Conservation (phyloP, 2,888 invertebrate species). For the Caenorhabditis sp. region DNA sequence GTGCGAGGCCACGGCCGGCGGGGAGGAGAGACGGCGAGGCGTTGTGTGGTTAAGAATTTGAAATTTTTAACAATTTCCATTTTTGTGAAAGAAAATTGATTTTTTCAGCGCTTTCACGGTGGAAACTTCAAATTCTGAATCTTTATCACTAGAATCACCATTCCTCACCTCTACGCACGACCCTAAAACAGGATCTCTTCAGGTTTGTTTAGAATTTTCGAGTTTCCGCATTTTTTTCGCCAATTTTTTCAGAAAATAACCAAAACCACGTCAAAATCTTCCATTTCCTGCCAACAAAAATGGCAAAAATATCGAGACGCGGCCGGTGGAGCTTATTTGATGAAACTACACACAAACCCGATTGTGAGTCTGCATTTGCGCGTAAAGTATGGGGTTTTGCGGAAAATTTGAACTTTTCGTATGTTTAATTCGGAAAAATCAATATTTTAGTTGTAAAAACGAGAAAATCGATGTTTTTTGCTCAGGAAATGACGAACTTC, state of each 20-base stretch:
- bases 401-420: no score
- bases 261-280: slow-evolving; percentile 9
- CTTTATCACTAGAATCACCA: slow-evolving; percentile 4
- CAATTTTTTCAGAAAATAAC: slow-evolving; percentile 13
- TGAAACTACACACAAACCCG: slow-evolving; percentile 57
- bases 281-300: slow-evolving; percentile 14
- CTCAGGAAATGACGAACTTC: slow-evolving; percentile 30
- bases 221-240: no score
- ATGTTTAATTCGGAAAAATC: no score
- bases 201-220: slow-evolving; percentile 5
- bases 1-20: not conserved
- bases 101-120: slow-evolving; percentile 19
- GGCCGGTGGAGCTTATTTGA: slow-evolving; percentile 72
- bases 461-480: not conserved
- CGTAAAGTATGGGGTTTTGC: not conserved
- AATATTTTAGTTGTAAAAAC: not conserved
- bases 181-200: slow-evolving; percentile 17
- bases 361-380: slow-evolving; percentile 5
- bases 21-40: not conserved
- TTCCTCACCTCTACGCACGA: slow-evolving; percentile 11
- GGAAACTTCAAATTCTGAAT: not conserved
- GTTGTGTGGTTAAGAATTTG: not conserved
- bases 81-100: no score
- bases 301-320: slow-evolving; percentile 44
- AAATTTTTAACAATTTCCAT: not conserved